phyloP scores from a whole-genome alignment of 2,113 vertebrate genomes.

The Toxostoma redivivum region DNA sequence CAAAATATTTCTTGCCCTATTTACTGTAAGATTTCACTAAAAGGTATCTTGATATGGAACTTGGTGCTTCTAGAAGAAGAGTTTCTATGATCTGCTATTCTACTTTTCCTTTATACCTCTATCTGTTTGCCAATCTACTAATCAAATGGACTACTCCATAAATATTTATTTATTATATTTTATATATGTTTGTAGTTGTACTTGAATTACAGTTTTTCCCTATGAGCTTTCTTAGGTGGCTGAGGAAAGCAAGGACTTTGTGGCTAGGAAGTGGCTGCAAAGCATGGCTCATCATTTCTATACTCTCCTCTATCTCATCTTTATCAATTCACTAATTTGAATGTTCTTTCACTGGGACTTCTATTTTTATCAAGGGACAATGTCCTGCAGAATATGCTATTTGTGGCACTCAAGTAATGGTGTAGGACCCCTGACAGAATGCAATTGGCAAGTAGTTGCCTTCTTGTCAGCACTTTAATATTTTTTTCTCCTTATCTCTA shows the following conservation, averaged over 20 bases:
- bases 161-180: neutral
- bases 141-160: neutral
- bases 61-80: neutral
- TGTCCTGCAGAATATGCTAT: neutral
- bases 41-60: neutral
- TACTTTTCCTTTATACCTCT: neutral
- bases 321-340: neutral
- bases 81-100: neutral
- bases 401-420: neutral
- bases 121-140: neutral
- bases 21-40: neutral
- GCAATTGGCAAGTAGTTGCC: neutral
- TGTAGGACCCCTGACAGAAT: neutral
- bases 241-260: neutral
- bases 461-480: neutral
- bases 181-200: neutral
- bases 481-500: neutral
- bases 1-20: neutral
- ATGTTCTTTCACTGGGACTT: neutral
- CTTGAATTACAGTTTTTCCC: neutral
- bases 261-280: neutral
- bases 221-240: neutral
- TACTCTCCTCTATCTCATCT: neutral
- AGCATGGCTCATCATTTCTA: neutral
- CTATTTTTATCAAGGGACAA: neutral